Conservation (phyloP, 2,888 invertebrate genomes). For the Leucophenga montana region DNA sequence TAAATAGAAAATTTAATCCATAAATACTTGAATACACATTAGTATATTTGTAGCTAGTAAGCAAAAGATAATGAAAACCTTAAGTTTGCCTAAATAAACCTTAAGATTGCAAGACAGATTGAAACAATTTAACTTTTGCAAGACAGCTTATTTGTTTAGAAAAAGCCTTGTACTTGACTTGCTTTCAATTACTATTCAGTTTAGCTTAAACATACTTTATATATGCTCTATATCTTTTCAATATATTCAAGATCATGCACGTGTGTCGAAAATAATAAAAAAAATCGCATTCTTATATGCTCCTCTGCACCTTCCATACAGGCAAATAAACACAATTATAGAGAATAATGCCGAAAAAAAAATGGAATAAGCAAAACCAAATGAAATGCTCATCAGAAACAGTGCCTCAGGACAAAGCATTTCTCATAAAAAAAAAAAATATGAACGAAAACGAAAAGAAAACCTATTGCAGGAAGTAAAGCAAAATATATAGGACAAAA, state of each 20-base stretch:
- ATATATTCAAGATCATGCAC: too few relatives aligned
- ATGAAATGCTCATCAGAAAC: conserved; percentile 16
- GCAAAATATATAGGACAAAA: too few relatives aligned
- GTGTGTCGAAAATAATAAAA: too few relatives aligned
- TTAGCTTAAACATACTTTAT: too few relatives aligned
- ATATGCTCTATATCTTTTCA: too few relatives aligned
- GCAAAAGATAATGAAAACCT: too few relatives aligned
- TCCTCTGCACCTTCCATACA: conserved; percentile 18
- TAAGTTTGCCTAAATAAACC: conserved; percentile 25
- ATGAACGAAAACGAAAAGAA: conserved; percentile 33
- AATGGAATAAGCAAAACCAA: conserved; percentile 17
- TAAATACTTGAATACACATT: too few relatives aligned
- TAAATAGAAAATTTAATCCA: too few relatives aligned
- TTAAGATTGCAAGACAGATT: conserved; percentile 19
- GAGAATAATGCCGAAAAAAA: conserved; percentile 3
- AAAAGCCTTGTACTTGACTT: conserved; percentile 35
- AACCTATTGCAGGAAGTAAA: conserved; percentile 17
- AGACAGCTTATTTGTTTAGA: background rate
- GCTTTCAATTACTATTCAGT: background rate
- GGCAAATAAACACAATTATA: background rate
- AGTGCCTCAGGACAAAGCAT: conserved; percentile 18
- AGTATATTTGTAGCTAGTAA: too few relatives aligned
- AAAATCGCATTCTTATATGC: conserved; percentile 22
- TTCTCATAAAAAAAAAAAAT: conserved; percentile 35
- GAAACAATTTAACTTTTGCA: background rate